Base-by-base conservation (phyloP, 1,140 invertebrate genomes). In the Ceratosolen fusciceps region DNA sequence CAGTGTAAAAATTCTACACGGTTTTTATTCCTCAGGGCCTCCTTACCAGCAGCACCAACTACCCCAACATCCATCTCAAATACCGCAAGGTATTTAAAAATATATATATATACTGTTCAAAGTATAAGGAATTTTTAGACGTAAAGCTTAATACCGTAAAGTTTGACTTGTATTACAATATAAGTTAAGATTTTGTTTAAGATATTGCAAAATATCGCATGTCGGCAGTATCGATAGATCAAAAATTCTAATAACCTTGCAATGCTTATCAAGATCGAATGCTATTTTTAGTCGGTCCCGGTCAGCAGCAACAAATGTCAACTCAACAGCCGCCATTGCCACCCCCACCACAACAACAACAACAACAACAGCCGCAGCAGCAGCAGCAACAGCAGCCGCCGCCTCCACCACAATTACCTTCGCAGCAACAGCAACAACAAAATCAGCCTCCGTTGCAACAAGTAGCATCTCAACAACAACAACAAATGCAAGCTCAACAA, bases 311-410 rank as follows among this genome's bases (percentile, higher is more conserved):
- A 54, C 83, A 24, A 80, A 79, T 12, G 82, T 80, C 60, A 68
- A 67, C 74, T 80, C 85, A 83, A 52, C 81, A 49, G 49, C 81
- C 75, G 70, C 80, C 47, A 60, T 82, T 26, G 80, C 82, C 14
- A 43, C 5, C 39, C 82, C 81, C 72, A 43, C 39, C 39, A n/a
- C 80, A 56, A 75, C 85, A 56, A 77, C 82, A 52, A 65, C 85
- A 73, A 67, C 85, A 74, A 74, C 87, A 82, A n/a, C 9, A n/a
- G 31, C 65, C 70, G 72, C 86, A n/a, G n/a, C n/a, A 65, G 74
- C 83, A 56, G 70, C 78, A 81, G 65, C 85, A 73, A 80, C 82
- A 74, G n/a, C 87, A 82, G 21, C 9, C n/a, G 31, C 65, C 70
- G 19, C 62, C 78, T 54, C 73, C 82, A 72, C 79, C 43, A 54